Conservation (phyloP, 2,797 vertebrate genomes). For the Oreonectes daqikongensis region DNA sequence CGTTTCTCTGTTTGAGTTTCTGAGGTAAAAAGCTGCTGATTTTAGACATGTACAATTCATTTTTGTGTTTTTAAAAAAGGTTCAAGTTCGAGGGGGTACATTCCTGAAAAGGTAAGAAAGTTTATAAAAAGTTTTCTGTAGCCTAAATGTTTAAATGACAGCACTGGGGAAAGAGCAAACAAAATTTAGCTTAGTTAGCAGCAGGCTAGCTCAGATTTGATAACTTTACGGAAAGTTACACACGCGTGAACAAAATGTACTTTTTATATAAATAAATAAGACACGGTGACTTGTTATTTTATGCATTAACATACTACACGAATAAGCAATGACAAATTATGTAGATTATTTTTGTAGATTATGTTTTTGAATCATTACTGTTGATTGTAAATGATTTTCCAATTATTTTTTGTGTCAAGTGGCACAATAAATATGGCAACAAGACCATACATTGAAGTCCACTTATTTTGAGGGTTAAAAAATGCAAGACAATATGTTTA, state of each 20-base stretch:
- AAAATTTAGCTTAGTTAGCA: constrained; percentile 5
- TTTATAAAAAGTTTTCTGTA: not conserved
- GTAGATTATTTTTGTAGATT: too few relatives aligned
- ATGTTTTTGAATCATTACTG: not conserved
- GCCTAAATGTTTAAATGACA: not conserved
- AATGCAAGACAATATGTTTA: constrained; percentile 59
- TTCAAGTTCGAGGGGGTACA: not conserved
- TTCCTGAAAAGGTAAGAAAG: constrained; percentile 22
- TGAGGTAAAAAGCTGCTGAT: constrained; percentile 1
- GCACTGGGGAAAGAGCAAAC: not conserved
- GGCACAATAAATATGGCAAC: constrained; percentile 25
- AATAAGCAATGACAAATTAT: not conserved
- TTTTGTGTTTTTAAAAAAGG: not conserved
- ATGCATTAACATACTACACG: not conserved
- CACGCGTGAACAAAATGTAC: not conserved
- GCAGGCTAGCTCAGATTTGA: not conserved
- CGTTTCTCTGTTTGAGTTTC: constrained; percentile 21
- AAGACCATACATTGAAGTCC: constrained; percentile 57
- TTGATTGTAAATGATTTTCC: not conserved
- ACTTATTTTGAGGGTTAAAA: not conserved
- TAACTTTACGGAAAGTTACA: not conserved
- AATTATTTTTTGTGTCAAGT: not conserved
- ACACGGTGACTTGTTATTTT: not conserved
- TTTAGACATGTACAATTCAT: not conserved
- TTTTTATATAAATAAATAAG: too few relatives aligned